These are phyloP conservation scores for Eristalis arbustorum DNA, from an alignment of 2,888 invertebrate genomes.

Conservation along the genomic window DNA sequence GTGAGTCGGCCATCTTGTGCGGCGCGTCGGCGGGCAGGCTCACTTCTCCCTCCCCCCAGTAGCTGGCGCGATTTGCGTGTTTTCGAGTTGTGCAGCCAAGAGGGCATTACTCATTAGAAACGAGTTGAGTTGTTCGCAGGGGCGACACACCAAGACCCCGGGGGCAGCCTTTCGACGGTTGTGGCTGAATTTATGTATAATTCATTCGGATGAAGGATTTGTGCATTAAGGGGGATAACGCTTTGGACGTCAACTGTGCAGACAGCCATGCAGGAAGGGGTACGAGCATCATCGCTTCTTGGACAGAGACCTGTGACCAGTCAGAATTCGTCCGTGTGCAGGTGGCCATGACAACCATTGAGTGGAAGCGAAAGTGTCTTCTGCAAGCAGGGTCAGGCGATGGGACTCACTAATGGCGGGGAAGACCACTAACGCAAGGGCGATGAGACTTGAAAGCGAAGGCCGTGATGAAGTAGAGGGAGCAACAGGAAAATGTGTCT, in stretches of 20 bases:
- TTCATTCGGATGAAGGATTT: not conserved
- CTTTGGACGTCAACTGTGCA: no score
- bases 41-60: not conserved
- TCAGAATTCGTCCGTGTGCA: not conserved
- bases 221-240: not conserved
- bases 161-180: not conserved
- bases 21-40: slow-evolving; percentile 38
- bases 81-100: slow-evolving; percentile 40
- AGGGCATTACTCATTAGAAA: slow-evolving; percentile 39
- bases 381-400: not conserved
- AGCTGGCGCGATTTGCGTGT: slow-evolving; percentile 56
- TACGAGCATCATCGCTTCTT: not conserved
- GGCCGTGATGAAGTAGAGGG: no score
- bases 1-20: slow-evolving; percentile 40
- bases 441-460: no score
- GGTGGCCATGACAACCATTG: no score
- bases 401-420: not conserved
- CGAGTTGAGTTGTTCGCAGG: not conserved
- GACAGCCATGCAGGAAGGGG: no score
- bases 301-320: not conserved
- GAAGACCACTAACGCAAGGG: no score
- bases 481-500: no score
- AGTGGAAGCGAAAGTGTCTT: not conserved
- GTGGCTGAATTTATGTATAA: not conserved
- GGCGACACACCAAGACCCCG: not conserved